Evolutionary conservation across 92 coral and sea anemone genomes (phyloP), one percentile per base, ranked within the genome.

Genomic region (Parazoanthus atlanticus): DNA sequence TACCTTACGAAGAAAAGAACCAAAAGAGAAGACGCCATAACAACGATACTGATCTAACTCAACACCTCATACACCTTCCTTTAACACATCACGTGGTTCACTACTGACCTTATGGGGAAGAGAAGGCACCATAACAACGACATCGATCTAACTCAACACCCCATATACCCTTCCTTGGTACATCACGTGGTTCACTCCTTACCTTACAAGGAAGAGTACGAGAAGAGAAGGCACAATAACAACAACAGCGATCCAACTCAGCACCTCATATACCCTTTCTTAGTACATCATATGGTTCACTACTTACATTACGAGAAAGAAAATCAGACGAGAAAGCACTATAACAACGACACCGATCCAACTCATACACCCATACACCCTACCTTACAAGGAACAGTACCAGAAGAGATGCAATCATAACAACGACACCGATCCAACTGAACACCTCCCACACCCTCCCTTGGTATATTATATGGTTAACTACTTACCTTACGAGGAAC

Each of bases 261-360:
- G 88, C 56, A 49, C 56, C 56, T 49, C 56, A 15, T 10, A 78
- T 25, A 78, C 66, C 82, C 43, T 8, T 21, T 3, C 40, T 38
- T 75, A 29, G 79, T 32, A 74, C n/a, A 40, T 6, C 29, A 75
- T 6, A 16, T 36, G 10, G 26, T 67, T 67, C 73, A 29, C 17
- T 17, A 21, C 94, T 91, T 85, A 94, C 97, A 49, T 70, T 26
- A 85, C 40, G 65, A 85, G 66, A 21, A 89, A 29, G 47, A 88
- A 90, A 13, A 85, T 80, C 13, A 94, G 13, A 30, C 92, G 81
- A 5, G 95, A 91, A 0, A 93, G 91, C 70, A 88, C 70, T 89
- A 91, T 88, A 74, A 89, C 28, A 26, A 90, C 40, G n/a, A 91
- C 76, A 26, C 95, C 86, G 28, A 92, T 43, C 97, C 97, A 94